Evolutionary conservation across 2,113 vertebrate species (phyloP).

Genomic region (Pyxicephalus adspersus): DNA sequence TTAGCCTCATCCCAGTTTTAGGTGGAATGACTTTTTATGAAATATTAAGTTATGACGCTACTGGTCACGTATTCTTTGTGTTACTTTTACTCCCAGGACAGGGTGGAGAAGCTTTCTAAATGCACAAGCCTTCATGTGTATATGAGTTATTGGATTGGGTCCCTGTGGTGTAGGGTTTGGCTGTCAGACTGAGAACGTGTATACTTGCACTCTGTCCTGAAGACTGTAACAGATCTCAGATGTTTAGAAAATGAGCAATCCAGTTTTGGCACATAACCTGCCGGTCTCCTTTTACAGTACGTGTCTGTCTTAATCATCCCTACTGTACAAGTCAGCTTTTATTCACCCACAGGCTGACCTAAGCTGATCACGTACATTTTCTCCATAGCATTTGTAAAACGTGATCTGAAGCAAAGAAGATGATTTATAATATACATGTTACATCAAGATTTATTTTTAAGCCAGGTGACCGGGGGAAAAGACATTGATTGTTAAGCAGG

Average conservation of each 20-base stretch:
- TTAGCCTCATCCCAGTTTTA: too few species aligned
- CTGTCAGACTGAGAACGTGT: slow-evolving; percentile 42
- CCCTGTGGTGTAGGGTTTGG: slow-evolving; percentile 33
- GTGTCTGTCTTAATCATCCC: neutral
- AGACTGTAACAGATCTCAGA: slow-evolving; percentile 33
- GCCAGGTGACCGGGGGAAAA: too few species aligned
- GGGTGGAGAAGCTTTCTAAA: slow-evolving; percentile 1
- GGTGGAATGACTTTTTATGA: too few species aligned
- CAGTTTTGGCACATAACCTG: neutral
- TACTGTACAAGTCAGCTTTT: neutral
- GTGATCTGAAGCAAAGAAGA: too few species aligned
- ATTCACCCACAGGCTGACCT: neutral
- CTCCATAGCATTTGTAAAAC: too few species aligned
- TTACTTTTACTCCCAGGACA: slow-evolving; percentile 7
- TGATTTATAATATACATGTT: too few species aligned
- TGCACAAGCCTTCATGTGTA: neutral
- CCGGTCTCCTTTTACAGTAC: neutral
- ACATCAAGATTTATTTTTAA: too few species aligned
- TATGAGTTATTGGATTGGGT: neutral
- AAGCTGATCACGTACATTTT: neutral
- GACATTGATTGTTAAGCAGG: too few species aligned
- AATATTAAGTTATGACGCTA: too few species aligned
- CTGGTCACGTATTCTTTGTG: too few species aligned
- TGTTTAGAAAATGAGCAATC: slow-evolving; percentile 7
- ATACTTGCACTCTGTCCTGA: slow-evolving; percentile 25